These are phyloP conservation scores for Microplitis demolitor DNA, from an alignment of 1,140 invertebrate genomes.

Conservation along the genomic window DNA sequence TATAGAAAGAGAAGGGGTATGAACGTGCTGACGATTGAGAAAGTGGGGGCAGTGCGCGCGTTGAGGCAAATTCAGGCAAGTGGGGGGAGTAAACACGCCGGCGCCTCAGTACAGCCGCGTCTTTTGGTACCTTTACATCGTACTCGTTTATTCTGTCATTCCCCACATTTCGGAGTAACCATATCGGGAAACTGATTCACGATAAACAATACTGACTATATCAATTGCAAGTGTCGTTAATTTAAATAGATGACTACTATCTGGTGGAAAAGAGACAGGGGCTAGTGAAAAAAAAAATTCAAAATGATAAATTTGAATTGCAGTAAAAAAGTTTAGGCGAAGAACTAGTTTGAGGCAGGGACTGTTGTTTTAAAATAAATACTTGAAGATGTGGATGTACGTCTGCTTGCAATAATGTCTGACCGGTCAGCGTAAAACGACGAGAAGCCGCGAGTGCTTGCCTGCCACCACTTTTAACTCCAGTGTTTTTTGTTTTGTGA, in stretches of 20 bases:
- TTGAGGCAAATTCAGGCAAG: background rate
- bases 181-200: too few species aligned
- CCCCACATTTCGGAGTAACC: too few species aligned
- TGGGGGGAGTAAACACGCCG: slow-evolving; percentile 51
- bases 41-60: slow-evolving; percentile 7
- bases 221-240: too few species aligned
- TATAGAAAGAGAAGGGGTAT: background rate
- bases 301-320: too few species aligned
- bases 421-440: slow-evolving; percentile 1
- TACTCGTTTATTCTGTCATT: background rate
- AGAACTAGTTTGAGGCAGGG: too few species aligned
- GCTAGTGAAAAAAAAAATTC: too few species aligned
- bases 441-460: slow-evolving; percentile 9
- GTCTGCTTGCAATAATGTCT: background rate
- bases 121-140: slow-evolving; percentile 27
- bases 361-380: background rate
- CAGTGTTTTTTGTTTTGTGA: slow-evolving; percentile 6
- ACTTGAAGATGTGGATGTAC: slow-evolving; percentile 2
- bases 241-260: too few species aligned
- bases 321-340: too few species aligned
- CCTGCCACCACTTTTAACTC: background rate
- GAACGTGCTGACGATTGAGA: background rate
- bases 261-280: too few species aligned
- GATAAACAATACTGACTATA: too few species aligned
- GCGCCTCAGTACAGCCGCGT: slow-evolving; percentile 55